phyloP scores from a whole-genome alignment of 2,113 vertebrate genomes.

The Oplegnathus fasciatus region DNA sequence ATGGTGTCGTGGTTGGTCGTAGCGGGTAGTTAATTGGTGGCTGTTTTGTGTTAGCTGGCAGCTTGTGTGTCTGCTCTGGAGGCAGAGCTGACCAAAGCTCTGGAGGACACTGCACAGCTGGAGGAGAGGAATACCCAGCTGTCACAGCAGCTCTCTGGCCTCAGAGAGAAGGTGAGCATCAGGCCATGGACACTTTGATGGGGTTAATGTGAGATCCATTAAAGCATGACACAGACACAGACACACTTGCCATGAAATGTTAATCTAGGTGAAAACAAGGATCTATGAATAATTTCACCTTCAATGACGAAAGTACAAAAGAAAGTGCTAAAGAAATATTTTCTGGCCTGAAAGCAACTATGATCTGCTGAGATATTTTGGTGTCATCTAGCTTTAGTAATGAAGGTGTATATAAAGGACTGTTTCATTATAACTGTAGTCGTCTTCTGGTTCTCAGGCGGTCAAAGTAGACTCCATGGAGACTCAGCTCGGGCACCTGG shows the following conservation, averaged over 20 bases:
- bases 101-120: conserved; percentile 82
- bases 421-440: background rate
- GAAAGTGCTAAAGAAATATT: background rate
- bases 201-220: background rate
- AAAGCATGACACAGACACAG: background rate
- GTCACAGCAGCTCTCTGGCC: conserved; percentile 83
- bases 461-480: conserved; percentile 85
- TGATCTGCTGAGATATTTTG: background rate
- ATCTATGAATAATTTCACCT: background rate
- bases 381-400: background rate
- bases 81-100: conserved; percentile 86
- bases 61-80: conserved; percentile 87
- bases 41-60: conserved; percentile 75
- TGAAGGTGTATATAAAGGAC: background rate
- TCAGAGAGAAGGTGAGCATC: conserved; percentile 76
- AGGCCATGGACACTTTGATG: background rate
- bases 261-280: background rate
- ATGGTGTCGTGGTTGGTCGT: background rate
- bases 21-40: conserved; percentile 61
- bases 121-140: conserved; percentile 88
- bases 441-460: conserved; percentile 74
- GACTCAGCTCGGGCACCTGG: conserved; percentile 80
- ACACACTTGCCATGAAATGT: background rate
- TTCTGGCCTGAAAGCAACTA: background rate
- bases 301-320: background rate